A percentile compares a stretch with the other conserved stretches of the same genome.
These are phyloP conservation scores for Trogon melanurus DNA, from an alignment of 2,113 vertebrate genomes.

Conservation along the genomic window DNA sequence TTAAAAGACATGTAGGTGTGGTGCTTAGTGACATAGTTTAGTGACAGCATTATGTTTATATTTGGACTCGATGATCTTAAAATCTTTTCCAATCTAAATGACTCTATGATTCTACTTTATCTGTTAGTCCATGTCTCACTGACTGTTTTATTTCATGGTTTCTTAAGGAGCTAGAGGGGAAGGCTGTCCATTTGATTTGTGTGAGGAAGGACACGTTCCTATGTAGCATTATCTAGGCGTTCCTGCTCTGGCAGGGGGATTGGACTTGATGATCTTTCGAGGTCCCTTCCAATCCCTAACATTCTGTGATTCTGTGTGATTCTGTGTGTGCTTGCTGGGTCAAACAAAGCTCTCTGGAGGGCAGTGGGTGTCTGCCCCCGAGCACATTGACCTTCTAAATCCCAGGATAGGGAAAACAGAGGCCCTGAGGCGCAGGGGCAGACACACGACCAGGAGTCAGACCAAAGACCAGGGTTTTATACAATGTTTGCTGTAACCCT, in stretches of 20 bases:
- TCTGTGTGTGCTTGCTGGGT: neutral
- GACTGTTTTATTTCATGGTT: neutral
- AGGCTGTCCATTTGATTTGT: neutral
- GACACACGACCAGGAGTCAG: neutral
- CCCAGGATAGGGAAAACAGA: neutral
- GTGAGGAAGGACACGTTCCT: too few relatives aligned
- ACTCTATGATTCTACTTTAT: neutral
- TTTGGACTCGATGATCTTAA: neutral
- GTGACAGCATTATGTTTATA: neutral
- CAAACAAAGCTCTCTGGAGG: neutral
- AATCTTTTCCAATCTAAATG: neutral
- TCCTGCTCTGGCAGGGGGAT: too few relatives aligned
- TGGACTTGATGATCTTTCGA: too few relatives aligned
- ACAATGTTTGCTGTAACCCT: neutral
- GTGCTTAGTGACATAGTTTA: neutral
- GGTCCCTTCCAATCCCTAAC: too few relatives aligned
- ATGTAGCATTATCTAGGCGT: too few relatives aligned
- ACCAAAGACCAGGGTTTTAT: neutral
- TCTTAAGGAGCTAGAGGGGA: neutral
- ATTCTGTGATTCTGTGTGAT: too few relatives aligned
- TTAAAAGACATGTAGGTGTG: neutral
- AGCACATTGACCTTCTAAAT: neutral
- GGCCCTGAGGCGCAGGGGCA: neutral
- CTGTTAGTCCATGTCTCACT: neutral
- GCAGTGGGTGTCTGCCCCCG: accelerated